Evolutionary conservation across 2,797 vertebrate genomes (phyloP), one percentile per base, ranked within the genome.

Genomic region (Oceanodroma leucorhoa): DNA sequence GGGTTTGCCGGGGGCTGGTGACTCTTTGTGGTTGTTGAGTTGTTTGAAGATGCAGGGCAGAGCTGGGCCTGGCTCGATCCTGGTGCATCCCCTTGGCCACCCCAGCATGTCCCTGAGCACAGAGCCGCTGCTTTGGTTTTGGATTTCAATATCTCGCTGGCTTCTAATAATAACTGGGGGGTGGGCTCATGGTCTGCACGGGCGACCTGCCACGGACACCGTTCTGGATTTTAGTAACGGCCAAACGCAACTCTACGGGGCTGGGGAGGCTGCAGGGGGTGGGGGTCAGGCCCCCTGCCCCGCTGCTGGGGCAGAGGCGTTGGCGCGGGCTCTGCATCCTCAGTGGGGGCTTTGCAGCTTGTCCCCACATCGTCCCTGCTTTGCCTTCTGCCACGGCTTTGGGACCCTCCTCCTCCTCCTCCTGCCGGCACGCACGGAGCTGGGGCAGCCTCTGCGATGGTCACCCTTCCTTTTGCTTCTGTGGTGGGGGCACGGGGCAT

Each of bases 181-280:
- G 5, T 20, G 32, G 17, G 22, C 23, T 86, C 5, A 0, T 1
- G 19, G 24, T 45, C 11, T 43, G 22, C 41, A 22, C 0, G 0
- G 29, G 14, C 1, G 11, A 19, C 40, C 10, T 17, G 61, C 27
- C 3, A 7, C 45, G 40, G 54, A 19, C 3, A 27, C 14, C 0
- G 0, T n/a, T 60, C 61, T 50, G 48, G 32, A 11, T 46, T 75
- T 75, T 14, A 36, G 21, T 32, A 11, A 10, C 2, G 13, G 57
- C 4, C 58, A 14, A 29, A 20, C 7, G 9, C 36, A 19, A 19
- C 58, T 17, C 36, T 20, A 26, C 0, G 8, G 58, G 36, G 17
- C 58, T 38, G 36, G 58, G 58, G 58, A 27, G 24, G 58, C 57
- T 38, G 57, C 2, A 6, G 36, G 17, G 26, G 17, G 26, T 36